Percentiles rank a stretch among this genome's conserved stretches.
Conservation (phyloP, 2,113 vertebrate species). For the Oreochromis tanganicae region DNA sequence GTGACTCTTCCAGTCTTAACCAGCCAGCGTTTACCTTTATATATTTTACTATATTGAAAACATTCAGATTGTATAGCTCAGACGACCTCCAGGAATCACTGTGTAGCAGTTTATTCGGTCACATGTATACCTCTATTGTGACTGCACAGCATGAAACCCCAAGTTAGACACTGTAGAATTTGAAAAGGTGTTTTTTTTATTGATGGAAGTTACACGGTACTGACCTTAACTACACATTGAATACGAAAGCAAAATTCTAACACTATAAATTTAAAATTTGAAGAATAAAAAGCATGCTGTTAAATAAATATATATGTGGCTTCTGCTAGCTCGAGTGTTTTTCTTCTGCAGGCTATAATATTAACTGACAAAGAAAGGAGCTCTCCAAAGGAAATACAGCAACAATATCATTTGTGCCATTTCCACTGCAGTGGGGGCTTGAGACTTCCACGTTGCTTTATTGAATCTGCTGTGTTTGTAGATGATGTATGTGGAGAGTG, state of each 20-base stretch:
- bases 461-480: constrained; percentile 32
- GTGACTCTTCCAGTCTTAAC: background rate
- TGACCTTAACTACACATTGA: background rate
- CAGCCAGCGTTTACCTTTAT: background rate
- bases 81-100: background rate
- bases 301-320: background rate
- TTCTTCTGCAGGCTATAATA: background rate
- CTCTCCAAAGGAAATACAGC: background rate
- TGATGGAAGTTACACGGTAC: background rate
- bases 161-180: background rate
- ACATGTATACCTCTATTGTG: background rate
- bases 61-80: background rate
- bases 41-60: background rate
- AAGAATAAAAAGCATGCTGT: background rate
- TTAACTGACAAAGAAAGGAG: background rate
- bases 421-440: background rate
- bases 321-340: background rate
- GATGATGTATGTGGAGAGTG: constrained; percentile 35
- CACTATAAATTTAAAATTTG: background rate
- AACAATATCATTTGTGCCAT: constrained; percentile 28
- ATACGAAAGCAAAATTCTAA: background rate
- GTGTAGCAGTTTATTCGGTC: background rate
- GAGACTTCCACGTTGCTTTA: constrained; percentile 3
- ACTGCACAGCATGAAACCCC: background rate
- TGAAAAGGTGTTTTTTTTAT: background rate